Conservation (phyloP, 2,888 invertebrate species). For the Dicyrtoma fusca region DNA sequence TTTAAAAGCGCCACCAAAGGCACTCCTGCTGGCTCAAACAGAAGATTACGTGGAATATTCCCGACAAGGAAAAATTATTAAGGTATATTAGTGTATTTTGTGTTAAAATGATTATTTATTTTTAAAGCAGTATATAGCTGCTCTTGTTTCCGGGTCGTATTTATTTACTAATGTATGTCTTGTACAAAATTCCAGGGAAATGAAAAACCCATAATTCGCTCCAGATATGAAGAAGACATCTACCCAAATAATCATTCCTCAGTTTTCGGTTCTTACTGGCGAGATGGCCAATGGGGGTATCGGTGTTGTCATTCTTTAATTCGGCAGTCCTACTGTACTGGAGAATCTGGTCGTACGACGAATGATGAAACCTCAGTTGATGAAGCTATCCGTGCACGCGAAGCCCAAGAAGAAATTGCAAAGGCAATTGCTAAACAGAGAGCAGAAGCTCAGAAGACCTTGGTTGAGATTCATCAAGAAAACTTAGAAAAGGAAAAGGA, state of each 20-base stretch:
- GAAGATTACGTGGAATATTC: constrained; percentile 97
- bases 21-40: constrained; percentile 89
- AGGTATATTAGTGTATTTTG: constrained; percentile 55
- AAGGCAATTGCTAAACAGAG: constrained; percentile 43
- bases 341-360: constrained; percentile 68
- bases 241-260: constrained; percentile 89
- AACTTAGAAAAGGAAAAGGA: constrained; percentile 57
- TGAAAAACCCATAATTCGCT: constrained; percentile 82
- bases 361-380: constrained; percentile 50
- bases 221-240: constrained; percentile 92
- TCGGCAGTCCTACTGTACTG: constrained; percentile 81
- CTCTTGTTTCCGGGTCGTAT: too few relatives aligned
- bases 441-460: constrained; percentile 48
- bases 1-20: constrained; percentile 80
- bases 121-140: too few relatives aligned
- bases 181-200: constrained; percentile 66
- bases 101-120: not conserved
- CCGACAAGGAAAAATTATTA: constrained; percentile 78
- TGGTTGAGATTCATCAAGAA: constrained; percentile 57
- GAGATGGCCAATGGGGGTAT: constrained; percentile 91
- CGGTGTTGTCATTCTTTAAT: constrained; percentile 93
- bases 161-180: too few relatives aligned
- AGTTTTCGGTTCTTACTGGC: constrained; percentile 97
- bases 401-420: constrained; percentile 39
- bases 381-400: constrained; percentile 36